A percentile compares a stretch with the other conserved stretches of the same genome.
Evolutionary conservation across 2,113 vertebrate genomes (phyloP).

Genomic region (Hippotragus niger): DNA sequence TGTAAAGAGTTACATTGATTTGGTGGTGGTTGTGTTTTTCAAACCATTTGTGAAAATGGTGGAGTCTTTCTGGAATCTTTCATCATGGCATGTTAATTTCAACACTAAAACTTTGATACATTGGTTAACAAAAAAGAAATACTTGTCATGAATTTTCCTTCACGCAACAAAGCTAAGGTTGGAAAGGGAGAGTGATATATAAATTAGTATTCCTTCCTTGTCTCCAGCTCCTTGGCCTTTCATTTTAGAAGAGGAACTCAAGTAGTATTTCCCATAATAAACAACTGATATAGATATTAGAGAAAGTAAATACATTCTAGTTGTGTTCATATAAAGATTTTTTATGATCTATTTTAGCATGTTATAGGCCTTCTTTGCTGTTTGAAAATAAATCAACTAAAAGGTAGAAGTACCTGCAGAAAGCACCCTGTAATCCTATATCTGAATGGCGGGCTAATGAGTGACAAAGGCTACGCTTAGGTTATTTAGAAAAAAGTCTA

Average conservation of each 20-base stretch:
- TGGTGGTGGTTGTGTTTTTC: neutral
- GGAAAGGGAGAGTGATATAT: neutral
- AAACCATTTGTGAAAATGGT: neutral
- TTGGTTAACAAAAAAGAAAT: constrained; percentile 13
- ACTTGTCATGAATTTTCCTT: constrained; percentile 29
- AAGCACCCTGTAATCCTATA: neutral
- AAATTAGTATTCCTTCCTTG: constrained; percentile 12
- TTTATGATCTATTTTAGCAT: neutral
- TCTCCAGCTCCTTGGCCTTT: neutral
- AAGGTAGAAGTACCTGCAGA: neutral
- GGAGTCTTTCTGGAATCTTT: neutral
- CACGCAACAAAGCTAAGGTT: neutral
- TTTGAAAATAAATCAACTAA: neutral
- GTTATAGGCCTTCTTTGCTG: neutral
- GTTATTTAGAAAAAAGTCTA: neutral
- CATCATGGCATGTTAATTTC: neutral
- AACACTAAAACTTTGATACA: neutral
- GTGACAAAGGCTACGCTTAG: neutral
- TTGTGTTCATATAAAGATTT: neutral
- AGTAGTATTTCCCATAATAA: neutral
- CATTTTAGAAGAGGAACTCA: neutral
- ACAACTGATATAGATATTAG: neutral
- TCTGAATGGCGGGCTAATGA: neutral
- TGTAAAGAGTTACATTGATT: neutral
- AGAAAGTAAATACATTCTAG: neutral